Evolutionary conservation across 2,113 vertebrate genomes (phyloP).

Genomic region (Chaenocephalus aceratus): DNA sequence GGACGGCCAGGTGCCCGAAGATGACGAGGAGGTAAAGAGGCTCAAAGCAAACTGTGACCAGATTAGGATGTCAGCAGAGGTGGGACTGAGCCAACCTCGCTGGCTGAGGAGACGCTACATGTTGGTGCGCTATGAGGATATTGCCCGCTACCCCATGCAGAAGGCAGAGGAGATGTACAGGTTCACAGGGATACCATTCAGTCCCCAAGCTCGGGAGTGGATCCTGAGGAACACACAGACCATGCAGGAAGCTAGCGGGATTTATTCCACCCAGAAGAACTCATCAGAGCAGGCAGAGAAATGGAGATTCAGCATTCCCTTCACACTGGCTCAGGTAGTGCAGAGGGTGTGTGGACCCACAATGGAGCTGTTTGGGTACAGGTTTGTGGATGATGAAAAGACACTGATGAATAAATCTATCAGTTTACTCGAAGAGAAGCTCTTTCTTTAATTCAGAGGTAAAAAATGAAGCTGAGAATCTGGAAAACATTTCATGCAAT

Average conservation of each 20-base stretch:
- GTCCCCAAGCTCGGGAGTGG: conserved; percentile 91
- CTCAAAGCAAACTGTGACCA: conserved; percentile 93
- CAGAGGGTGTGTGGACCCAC: conserved; percentile 90
- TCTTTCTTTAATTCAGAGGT: conserved; percentile 54
- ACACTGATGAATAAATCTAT: conserved; percentile 90
- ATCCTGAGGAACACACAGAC: conserved; percentile 92
- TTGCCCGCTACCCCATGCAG: conserved; percentile 90
- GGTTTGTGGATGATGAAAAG: conserved; percentile 84
- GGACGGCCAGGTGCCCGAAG: conserved; percentile 87
- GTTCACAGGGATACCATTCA: conserved; percentile 92
- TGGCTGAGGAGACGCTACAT: conserved; percentile 94
- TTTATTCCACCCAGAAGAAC: conserved; percentile 96
- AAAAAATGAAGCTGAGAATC: conserved; percentile 24
- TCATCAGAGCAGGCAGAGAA: conserved; percentile 96
- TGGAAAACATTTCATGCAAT: background rate
- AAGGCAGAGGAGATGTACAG: conserved; percentile 94
- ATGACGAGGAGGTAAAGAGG: conserved; percentile 89
- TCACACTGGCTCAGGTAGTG: conserved; percentile 93
- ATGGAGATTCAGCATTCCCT: conserved; percentile 94
- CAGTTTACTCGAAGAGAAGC: conserved; percentile 92
- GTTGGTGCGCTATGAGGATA: conserved; percentile 97
- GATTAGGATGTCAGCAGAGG: conserved; percentile 89
- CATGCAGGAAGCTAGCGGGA: conserved; percentile 79
- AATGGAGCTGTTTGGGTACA: conserved; percentile 95
- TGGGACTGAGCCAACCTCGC: conserved; percentile 88